Percentiles rank a stretch among this genome's conserved stretches.
phyloP scores from a whole-genome alignment of 2,113 vertebrate species.

The Pomatorhinus ruficollis region DNA sequence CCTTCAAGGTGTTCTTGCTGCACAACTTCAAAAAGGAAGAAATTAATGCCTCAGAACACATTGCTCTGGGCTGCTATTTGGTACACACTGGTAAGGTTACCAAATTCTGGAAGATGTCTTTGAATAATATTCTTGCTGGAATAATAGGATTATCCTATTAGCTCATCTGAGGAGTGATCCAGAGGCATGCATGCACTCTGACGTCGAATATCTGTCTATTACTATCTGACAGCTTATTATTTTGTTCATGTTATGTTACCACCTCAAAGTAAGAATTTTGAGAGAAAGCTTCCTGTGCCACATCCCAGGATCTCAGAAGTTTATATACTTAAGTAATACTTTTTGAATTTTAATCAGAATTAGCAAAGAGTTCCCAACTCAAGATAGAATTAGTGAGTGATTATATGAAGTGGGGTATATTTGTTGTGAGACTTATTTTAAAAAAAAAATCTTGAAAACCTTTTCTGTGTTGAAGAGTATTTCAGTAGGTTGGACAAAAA shows the following conservation, averaged over 20 bases:
- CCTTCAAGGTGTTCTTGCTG: not conserved
- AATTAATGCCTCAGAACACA: not conserved
- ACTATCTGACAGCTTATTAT: not conserved
- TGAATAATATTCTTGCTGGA: not conserved
- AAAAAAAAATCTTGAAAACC: not conserved
- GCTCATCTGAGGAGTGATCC: not conserved
- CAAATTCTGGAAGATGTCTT: not conserved
- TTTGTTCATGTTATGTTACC: not conserved
- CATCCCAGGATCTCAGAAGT: not conserved
- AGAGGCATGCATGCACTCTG: not conserved
- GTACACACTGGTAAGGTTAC: rapidly evolving
- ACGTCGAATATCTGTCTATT: not conserved
- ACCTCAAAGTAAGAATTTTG: not conserved
- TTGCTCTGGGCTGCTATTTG: not conserved
- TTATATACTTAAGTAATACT: not conserved
- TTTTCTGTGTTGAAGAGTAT: not conserved
- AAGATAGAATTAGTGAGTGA: not conserved
- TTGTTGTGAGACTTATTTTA: not conserved
- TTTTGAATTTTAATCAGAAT: not conserved
- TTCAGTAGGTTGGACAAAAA: not conserved
- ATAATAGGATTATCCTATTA: not conserved
- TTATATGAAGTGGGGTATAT: not conserved
- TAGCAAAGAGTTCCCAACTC: not conserved
- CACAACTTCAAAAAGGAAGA: not conserved
- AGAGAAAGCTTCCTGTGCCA: not conserved